These are phyloP conservation scores for Poeciliopsis retropinna DNA, from an alignment of 2,113 vertebrate species.

Conservation along the genomic window DNA sequence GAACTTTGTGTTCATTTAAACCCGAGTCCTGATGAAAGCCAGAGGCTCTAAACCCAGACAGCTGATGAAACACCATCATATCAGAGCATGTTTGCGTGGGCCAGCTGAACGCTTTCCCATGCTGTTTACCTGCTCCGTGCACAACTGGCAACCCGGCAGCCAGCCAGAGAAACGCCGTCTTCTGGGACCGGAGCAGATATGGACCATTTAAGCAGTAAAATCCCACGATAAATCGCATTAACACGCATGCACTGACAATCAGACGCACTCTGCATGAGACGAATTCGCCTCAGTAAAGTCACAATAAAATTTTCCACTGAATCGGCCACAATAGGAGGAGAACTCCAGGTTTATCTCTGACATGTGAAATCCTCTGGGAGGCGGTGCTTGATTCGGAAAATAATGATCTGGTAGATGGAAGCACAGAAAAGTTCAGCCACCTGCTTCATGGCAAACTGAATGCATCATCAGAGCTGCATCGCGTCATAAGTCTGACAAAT, in stretches of 20 bases:
- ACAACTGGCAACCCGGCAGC: conserved; percentile 43
- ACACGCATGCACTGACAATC: conserved; percentile 33
- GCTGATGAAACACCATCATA: conserved; percentile 42
- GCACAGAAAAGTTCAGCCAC: conserved; percentile 17
- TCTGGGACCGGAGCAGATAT: conserved; percentile 26
- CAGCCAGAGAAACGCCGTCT: conserved; percentile 17
- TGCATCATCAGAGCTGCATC: conserved; percentile 19
- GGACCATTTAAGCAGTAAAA: conserved; percentile 35
- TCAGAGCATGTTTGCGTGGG: conserved; percentile 35
- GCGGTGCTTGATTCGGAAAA: background rate
- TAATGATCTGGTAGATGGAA: background rate
- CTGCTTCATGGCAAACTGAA: background rate
- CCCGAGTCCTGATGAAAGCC: conserved; percentile 37
- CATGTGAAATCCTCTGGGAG: conserved; percentile 16
- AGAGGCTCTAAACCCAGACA: conserved; percentile 17
- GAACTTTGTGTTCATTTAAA: conserved; percentile 14
- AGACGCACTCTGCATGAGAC: conserved; percentile 27
- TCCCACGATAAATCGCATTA: conserved; percentile 18
- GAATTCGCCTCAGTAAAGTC: conserved; percentile 8
- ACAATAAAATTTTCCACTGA: conserved; percentile 2
- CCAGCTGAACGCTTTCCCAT: conserved; percentile 21
- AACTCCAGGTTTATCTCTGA: conserved; percentile 33
- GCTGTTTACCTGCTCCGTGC: conserved; percentile 31
- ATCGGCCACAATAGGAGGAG: background rate
- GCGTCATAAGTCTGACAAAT: conserved; percentile 44